Evolutionary conservation across 92 coral and sea anemone genomes (phyloP).

Genomic region (Desmophyllum pertusum): DNA sequence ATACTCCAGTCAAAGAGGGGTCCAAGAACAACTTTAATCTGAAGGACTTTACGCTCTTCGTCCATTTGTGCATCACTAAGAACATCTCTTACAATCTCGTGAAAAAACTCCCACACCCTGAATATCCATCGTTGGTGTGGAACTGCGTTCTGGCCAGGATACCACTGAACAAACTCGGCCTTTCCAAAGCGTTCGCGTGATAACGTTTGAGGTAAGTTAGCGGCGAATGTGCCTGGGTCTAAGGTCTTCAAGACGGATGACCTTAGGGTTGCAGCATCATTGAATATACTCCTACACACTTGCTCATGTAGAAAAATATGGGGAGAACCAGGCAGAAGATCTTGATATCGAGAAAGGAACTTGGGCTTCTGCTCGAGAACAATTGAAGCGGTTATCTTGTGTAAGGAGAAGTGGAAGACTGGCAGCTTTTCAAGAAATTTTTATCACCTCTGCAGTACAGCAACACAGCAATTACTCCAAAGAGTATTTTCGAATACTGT

Average conservation of each 20-base stretch:
- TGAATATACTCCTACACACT: neutral
- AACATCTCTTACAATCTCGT: neutral
- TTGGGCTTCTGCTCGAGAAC: constrained; percentile 46
- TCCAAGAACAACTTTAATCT: constrained; percentile 25
- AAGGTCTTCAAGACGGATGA: constrained; percentile 21
- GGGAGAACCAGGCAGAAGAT: constrained; percentile 62
- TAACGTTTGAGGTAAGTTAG: constrained; percentile 23
- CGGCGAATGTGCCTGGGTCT: constrained; percentile 30
- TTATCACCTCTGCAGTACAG: constrained; percentile 64
- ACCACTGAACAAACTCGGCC: constrained; percentile 20
- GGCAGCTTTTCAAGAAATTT: constrained; percentile 58
- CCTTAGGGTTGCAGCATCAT: neutral
- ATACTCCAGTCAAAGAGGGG: constrained; percentile 69
- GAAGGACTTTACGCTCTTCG: constrained; percentile 16
- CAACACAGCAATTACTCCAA: constrained; percentile 34
- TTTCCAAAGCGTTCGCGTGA: neutral
- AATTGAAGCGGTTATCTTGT: constrained; percentile 61
- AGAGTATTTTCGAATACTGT: constrained; percentile 49
- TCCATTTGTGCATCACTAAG: neutral
- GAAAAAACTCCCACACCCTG: constrained; percentile 15
- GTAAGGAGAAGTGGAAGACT: constrained; percentile 85
- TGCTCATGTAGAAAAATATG: constrained; percentile 56
- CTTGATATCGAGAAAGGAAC: constrained; percentile 53
- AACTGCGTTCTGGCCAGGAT: neutral
- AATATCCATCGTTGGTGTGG: constrained; percentile 34